Base-by-base conservation (phyloP, 2,888 invertebrate genomes). In the Antitype chi region DNA sequence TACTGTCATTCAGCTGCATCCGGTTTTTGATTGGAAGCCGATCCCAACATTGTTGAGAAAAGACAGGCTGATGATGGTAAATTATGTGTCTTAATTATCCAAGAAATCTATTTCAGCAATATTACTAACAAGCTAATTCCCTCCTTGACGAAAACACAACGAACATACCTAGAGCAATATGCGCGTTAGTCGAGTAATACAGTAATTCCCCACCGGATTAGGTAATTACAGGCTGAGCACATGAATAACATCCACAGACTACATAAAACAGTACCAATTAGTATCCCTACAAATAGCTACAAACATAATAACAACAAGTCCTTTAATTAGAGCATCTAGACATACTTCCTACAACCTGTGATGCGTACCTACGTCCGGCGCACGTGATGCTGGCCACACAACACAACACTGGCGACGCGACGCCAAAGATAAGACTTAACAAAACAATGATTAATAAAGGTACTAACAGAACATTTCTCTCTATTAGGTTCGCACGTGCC, bases 381-480 rank as follows among this genome's bases (percentile, higher is more conserved):
- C 81, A 84, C 83, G 85, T 81, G 83, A 84, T 57, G 38, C 43
- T 20, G 68, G 55, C 32, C 43, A 52, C 53, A 67, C 66, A 62
- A 38, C 6, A 38, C 38, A 38, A 6, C 38, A 38, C 38, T 38
- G 38, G 38, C 38, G 5, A 38, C 38, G 38, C 59, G 78, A 78
- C 78, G 73, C 69, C 64, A 52, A 75, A 69, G 80, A 83, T 81
- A 84, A 70, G 62, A 69, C 66, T 6, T 66, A 72, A 63, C 57
- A 81, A 84, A 82, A 87, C 87, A 87, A 86, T 82, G 82, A 80
- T 78, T 76, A 85, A 85, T 85, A 83, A 85, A 80, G 70, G 76
- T 70, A 67, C 13, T 66, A 79, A 73, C 69, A 73, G 74, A 80
- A 81, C 76, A 86, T 87, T 85, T 78, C 80, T 82, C 86, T 87